Evolutionary conservation across 2,797 vertebrate genomes (phyloP).

Genomic region (Bradypodion pumilum): DNA sequence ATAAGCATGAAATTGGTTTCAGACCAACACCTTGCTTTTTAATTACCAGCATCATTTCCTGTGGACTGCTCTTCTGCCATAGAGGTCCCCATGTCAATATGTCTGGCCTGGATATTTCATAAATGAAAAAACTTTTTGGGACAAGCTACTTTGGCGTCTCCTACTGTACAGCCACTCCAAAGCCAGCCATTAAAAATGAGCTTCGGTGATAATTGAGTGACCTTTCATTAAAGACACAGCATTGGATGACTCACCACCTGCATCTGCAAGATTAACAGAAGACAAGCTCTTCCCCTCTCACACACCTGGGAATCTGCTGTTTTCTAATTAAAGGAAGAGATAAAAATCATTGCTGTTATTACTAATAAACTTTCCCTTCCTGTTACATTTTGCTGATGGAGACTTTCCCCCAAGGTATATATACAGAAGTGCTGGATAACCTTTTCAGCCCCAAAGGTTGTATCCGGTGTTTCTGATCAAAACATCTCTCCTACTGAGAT

Average conservation of each 20-base stretch:
- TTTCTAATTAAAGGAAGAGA: conserved; percentile 24
- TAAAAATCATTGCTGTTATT: not conserved
- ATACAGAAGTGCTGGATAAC: not conserved
- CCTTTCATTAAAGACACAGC: conserved; percentile 13
- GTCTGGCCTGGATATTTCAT: not conserved
- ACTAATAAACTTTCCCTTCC: not conserved
- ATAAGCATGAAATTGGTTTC: not conserved
- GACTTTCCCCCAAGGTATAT: not conserved
- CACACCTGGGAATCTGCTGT: not conserved
- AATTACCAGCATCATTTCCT: not conserved
- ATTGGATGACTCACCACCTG: not conserved
- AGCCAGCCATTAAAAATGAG: conserved; percentile 5
- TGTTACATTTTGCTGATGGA: not conserved
- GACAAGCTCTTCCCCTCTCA: not conserved
- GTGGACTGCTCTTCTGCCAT: not conserved
- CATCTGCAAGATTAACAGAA: conserved; percentile 14
- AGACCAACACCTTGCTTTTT: not conserved
- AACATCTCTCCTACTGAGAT: too few relatives aligned
- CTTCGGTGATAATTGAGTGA: not conserved
- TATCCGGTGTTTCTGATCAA: not conserved
- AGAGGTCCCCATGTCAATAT: not conserved
- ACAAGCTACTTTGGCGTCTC: not conserved
- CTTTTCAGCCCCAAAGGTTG: not conserved
- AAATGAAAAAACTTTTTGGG: not conserved
- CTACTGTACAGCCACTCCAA: too few relatives aligned